phyloP scores from a whole-genome alignment of 2,113 vertebrate genomes.

The Coracopsis vasa region DNA sequence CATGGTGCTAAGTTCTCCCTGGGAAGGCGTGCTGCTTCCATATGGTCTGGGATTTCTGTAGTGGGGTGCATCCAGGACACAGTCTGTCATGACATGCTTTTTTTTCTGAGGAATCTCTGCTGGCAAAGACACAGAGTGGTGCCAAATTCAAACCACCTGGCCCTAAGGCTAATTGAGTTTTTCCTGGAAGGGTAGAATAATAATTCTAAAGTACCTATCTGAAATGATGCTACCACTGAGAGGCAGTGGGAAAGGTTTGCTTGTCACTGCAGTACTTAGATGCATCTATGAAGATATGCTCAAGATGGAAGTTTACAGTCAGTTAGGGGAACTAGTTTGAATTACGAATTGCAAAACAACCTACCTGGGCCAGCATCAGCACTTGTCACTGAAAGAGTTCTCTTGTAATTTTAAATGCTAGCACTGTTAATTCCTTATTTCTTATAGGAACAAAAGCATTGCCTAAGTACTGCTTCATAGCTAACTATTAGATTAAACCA shows the following conservation, averaged over 20 bases:
- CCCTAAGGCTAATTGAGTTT: constrained; percentile 43
- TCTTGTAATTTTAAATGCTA: not conserved
- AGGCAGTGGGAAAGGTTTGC: not conserved
- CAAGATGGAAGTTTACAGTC: not conserved
- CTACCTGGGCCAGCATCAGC: not conserved
- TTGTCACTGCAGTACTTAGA: not conserved
- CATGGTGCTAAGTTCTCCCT: constrained; percentile 23
- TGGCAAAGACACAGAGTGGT: constrained; percentile 2
- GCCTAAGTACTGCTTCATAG: not conserved
- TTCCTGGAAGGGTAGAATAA: constrained; percentile 27
- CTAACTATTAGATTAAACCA: not conserved
- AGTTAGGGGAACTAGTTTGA: not conserved
- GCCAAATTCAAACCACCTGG: constrained; percentile 56
- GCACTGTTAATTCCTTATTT: not conserved
- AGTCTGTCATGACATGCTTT: constrained; percentile 36
- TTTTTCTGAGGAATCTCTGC: constrained; percentile 20
- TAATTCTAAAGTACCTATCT: constrained; percentile 36
- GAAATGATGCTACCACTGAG: constrained; percentile 29
- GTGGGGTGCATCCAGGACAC: constrained; percentile 52
- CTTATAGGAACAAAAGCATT: not conserved
- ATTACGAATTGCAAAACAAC: not conserved
- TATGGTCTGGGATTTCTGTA: constrained; percentile 55
- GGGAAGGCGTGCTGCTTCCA: constrained; percentile 48
- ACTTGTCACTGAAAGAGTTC: not conserved
- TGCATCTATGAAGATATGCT: not conserved